phyloP scores from a whole-genome alignment of 2,888 invertebrate species.

The Drosophila acutilabella region DNA sequence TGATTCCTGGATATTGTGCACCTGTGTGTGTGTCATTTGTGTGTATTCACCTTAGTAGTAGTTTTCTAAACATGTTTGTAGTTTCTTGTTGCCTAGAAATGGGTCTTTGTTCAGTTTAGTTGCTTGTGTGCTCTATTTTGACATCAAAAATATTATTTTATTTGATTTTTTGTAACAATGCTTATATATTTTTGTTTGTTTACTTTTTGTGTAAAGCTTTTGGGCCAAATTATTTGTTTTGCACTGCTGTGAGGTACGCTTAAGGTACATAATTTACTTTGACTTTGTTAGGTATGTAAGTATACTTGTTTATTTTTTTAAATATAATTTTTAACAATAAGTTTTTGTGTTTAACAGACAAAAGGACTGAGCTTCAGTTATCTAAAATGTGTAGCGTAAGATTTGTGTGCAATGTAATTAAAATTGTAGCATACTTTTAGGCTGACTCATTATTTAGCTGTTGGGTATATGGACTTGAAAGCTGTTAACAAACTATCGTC shows the following conservation, averaged over 20 bases:
- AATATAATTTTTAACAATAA: background rate
- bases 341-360: no score
- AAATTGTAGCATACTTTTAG: conserved; percentile 2
- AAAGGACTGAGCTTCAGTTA: no score
- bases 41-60: conserved; percentile 71
- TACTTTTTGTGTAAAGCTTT: conserved; percentile 52
- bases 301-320: conserved; percentile 18
- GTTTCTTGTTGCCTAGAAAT: conserved; percentile 14
- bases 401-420: background rate
- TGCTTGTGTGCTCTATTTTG: conserved; percentile 15
- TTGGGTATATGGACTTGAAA: no score
- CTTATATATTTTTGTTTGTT: conserved; percentile 38
- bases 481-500: no score
- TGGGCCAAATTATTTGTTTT: conserved; percentile 28
- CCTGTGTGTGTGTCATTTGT: conserved; percentile 33
- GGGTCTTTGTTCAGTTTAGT: conserved; percentile 5
- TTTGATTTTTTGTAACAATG: conserved; percentile 15
- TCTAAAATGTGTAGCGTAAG: no score
- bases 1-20: conserved; percentile 29
- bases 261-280: conserved; percentile 58
- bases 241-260: conserved; percentile 55
- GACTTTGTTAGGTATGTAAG: conserved; percentile 10
- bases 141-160: conserved; percentile 33
- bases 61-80: conserved; percentile 62
- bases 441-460: background rate